Evolutionary conservation across 64 coral and sea anemone species (phyloP).

Genomic region (Dendrophyllia cribrosa): DNA sequence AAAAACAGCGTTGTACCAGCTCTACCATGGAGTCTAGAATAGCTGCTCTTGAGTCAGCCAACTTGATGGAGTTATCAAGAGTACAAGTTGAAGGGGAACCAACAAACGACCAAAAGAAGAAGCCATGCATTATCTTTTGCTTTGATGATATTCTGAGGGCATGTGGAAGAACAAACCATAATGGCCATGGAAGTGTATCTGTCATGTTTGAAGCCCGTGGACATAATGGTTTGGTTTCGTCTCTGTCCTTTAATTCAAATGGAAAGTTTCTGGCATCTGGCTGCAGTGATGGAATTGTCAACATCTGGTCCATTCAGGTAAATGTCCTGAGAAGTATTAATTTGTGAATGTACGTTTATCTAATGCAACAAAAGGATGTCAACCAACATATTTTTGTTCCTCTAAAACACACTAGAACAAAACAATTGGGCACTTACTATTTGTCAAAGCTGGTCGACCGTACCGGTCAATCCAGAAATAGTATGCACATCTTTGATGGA

Average conservation of each 20-base stretch:
- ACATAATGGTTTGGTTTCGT: slow-evolving; percentile 38
- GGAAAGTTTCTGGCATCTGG: slow-evolving; percentile 52
- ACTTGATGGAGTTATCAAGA: slow-evolving; percentile 24
- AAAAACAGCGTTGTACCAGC: background rate
- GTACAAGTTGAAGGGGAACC: background rate
- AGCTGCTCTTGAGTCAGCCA: slow-evolving; percentile 18
- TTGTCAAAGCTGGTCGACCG: no score
- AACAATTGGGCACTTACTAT: no score
- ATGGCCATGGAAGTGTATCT: background rate
- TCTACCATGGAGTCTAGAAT: slow-evolving; percentile 15
- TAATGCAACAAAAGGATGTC: no score
- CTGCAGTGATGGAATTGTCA: slow-evolving; percentile 53
- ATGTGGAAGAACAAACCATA: background rate
- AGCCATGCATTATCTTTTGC: background rate
- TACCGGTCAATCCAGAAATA: no score
- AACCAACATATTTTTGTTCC: no score
- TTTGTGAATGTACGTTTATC: no score
- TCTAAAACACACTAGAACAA: no score
- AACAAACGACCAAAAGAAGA: background rate
- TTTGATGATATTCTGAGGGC: slow-evolving; percentile 50
- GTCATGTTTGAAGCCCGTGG: slow-evolving; percentile 46
- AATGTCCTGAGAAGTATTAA: background rate
- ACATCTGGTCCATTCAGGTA: slow-evolving; percentile 76
- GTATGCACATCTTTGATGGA: no score
- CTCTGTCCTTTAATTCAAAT: slow-evolving; percentile 31